These are phyloP conservation scores for Sturmia bella DNA, from an alignment of 2,888 invertebrate genomes.

Conservation along the genomic window DNA sequence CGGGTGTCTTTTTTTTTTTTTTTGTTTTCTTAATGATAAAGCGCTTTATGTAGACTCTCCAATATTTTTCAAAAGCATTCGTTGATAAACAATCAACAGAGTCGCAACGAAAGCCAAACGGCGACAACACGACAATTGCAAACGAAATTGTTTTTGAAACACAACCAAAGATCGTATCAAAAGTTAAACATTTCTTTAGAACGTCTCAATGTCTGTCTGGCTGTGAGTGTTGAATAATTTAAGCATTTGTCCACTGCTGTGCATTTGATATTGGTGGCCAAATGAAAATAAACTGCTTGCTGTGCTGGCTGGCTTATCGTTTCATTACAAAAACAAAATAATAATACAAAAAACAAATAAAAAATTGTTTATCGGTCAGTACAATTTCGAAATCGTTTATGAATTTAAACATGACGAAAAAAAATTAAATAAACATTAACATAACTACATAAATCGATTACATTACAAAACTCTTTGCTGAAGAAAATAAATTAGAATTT, in stretches of 20 bases:
- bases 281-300: conserved; percentile 21
- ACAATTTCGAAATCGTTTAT: conserved; percentile 12
- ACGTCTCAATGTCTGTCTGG: conserved; percentile 17
- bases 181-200: conserved; percentile 40
- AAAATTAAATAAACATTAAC: conserved; percentile 19
- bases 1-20: conserved; percentile 21
- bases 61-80: conserved; percentile 64
- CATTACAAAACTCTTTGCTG: too few relatives aligned
- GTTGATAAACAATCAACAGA: conserved; percentile 69
- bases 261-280: conserved; percentile 20
- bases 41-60: conserved; percentile 59
- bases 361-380: conserved; percentile 61
- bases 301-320: conserved; percentile 42
- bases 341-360: not conserved
- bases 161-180: conserved; percentile 43
- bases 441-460: conserved; percentile 1
- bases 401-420: not conserved
- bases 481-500: too few relatives aligned
- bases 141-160: conserved; percentile 15
- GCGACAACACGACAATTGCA: conserved; percentile 41
- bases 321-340: not conserved
- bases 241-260: conserved; percentile 25
- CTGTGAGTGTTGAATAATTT: conserved; percentile 33
- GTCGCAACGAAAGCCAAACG: conserved; percentile 56
- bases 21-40: conserved; percentile 22